phyloP scores from a whole-genome alignment of 2,797 vertebrate species.

The Poeciliopsis presidionis region DNA sequence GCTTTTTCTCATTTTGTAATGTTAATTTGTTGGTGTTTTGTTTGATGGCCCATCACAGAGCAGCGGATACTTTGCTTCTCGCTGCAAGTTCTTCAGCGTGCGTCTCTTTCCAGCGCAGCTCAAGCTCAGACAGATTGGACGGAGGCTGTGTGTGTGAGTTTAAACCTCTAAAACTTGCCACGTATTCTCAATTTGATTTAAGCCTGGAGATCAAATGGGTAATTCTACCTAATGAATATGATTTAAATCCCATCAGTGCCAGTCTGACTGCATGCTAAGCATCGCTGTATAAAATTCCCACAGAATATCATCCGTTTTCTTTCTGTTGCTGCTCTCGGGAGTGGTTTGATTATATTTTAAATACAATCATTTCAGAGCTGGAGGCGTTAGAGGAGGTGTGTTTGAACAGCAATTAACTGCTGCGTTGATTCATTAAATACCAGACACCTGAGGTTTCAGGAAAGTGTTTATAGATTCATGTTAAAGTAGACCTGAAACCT shows the following conservation, averaged over 20 bases:
- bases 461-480: conserved; percentile 15
- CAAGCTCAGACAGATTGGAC: background rate
- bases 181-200: background rate
- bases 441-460: conserved; percentile 9
- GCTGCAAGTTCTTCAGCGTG: background rate
- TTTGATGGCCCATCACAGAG: background rate
- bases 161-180: background rate
- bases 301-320: conserved; percentile 10
- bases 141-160: background rate
- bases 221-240: background rate
- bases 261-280: background rate
- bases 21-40: background rate
- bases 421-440: conserved; percentile 23
- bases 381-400: conserved; percentile 4
- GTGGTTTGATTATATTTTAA: conserved; percentile 34
- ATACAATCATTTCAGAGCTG: conserved; percentile 18
- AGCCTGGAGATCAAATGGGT: background rate
- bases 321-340: conserved; percentile 6
- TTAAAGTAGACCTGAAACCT: background rate
- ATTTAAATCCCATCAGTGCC: background rate
- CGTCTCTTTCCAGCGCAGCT: background rate
- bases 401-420: conserved; percentile 15
- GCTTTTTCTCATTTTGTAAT: background rate
- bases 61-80: background rate
- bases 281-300: background rate